Evolutionary conservation across 2,113 vertebrate genomes (phyloP), one percentile per base, ranked within the genome.

Genomic region (Rhodinocichla rosea): DNA sequence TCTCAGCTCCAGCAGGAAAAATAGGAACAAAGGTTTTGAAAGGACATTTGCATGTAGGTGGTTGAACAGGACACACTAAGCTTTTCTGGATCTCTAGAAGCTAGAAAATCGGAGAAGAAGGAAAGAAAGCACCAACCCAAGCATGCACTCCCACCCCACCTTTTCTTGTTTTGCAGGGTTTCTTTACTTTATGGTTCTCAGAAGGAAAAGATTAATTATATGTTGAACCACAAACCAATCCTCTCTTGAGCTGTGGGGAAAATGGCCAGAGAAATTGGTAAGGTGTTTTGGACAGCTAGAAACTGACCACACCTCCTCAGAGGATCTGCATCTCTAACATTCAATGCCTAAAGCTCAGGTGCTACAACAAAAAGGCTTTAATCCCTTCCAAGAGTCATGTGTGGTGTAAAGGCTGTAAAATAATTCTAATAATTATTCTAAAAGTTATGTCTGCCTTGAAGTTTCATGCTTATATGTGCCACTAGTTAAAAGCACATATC

Each of bases 101-200:
- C 9, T 55, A 42, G 24, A 75, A 63, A 21, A 33, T n/a, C 42
- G 78, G 20, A 63, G 42, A 76, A 49, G 10, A 35, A 63, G 27
- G 35, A 30, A 83, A 60, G 33, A 3, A 83, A 84, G 67, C 18
- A 70, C 2, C 47, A 70, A 13, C 1, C 4, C 16, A 63, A 56
- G 55, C 5, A 84, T 52, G 2, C 3, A 32, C 7, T 37, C 11
- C 37, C 16, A 37, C 8, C 0, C 2, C 16, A 62, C 8, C 1
- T 5, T 60, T 55, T 39, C 24, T 33, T 57, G 21, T 27, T 67
- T 55, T 40, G 7, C 40, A 17, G 8, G 13, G 4, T 3, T 11
- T 35, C 3, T 52, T 44, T 68, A 9, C 1, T 32, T 40, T 10
- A 44, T 56, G 2, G 2, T 1, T 40, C 17, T 89, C 68, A 27